Evolutionary conservation across 37 sponge, comb jelly and placozoan species (phyloP).

Genomic region (Spongia lamella): DNA sequence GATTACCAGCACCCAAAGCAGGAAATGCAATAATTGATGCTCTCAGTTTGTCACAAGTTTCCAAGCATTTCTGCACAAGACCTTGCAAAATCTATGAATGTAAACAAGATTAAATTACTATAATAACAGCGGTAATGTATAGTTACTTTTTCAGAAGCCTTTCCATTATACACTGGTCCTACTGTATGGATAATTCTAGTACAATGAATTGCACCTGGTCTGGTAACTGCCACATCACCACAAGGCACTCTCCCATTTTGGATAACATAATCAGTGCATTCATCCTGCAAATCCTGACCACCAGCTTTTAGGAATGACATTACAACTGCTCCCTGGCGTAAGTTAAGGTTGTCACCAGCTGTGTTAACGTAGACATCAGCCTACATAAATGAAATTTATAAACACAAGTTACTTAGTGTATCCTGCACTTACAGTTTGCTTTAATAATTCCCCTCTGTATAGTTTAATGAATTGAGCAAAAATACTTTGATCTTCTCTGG

Average conservation of each 20-base stretch:
- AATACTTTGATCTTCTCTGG: neutral
- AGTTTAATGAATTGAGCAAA: neutral
- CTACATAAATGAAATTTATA: conserved; percentile 18
- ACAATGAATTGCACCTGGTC: neutral
- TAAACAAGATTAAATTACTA: neutral
- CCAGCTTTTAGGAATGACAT: conserved; percentile 41
- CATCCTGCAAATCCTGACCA: conserved; percentile 47
- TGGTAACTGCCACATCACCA: conserved; percentile 6
- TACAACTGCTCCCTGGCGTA: conserved; percentile 43
- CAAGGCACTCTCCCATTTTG: neutral
- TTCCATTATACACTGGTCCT: conserved; percentile 1
- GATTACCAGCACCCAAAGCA: conserved; percentile 28
- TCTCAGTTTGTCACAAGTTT: conserved; percentile 22
- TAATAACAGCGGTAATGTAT: neutral
- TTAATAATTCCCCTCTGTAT: conserved; percentile 20
- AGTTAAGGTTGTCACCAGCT: conserved; percentile 36
- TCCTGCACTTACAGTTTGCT: conserved; percentile 17
- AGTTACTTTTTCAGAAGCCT: neutral
- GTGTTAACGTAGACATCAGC: conserved; percentile 71
- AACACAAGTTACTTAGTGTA: neutral
- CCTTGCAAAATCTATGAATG: neutral
- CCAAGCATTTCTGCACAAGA: neutral
- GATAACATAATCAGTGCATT: conserved; percentile 41
- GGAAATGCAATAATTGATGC: conserved; percentile 20
- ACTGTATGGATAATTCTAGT: conserved; percentile 19